Conservation (phyloP, 2,888 invertebrate genomes). For the Mythimna loreyi region DNA sequence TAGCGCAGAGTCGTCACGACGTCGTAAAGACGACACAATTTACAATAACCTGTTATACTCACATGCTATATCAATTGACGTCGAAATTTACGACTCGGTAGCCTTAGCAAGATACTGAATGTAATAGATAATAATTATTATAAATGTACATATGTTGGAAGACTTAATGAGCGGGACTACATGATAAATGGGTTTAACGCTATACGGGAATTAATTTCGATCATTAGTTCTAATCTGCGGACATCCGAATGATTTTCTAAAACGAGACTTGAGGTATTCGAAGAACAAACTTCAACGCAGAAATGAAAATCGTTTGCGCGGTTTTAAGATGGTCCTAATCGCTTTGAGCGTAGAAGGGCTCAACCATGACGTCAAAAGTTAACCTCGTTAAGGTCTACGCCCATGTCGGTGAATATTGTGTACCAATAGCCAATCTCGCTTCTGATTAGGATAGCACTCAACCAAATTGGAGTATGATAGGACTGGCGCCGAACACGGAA, state of each 20-base stretch:
- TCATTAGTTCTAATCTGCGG: constrained; percentile 45
- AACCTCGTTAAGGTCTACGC: constrained; percentile 43
- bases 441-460: constrained; percentile 61
- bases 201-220: constrained; percentile 40
- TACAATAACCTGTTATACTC: constrained; percentile 48
- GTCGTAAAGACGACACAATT: constrained; percentile 49
- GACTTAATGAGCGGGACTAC: constrained; percentile 33
- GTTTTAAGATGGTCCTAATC: constrained; percentile 20
- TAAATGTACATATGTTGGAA: constrained; percentile 35
- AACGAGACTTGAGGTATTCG: background rate
- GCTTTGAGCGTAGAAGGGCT: constrained; percentile 22
- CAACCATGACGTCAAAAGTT: constrained; percentile 37
- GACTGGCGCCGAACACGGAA: constrained; percentile 59
- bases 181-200: constrained; percentile 37
- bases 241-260: constrained; percentile 42
- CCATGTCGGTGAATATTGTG: constrained; percentile 43
- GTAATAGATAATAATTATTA: constrained; percentile 15
- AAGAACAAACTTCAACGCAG: background rate
- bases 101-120: constrained; percentile 35
- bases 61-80: constrained; percentile 39
- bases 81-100: constrained; percentile 33
- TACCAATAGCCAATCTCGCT: constrained; percentile 55
- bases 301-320: background rate
- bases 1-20: constrained; percentile 28
- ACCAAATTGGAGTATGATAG: constrained; percentile 56